Conservation (phyloP, 1,140 invertebrate genomes). For the Pissodes strobi region DNA sequence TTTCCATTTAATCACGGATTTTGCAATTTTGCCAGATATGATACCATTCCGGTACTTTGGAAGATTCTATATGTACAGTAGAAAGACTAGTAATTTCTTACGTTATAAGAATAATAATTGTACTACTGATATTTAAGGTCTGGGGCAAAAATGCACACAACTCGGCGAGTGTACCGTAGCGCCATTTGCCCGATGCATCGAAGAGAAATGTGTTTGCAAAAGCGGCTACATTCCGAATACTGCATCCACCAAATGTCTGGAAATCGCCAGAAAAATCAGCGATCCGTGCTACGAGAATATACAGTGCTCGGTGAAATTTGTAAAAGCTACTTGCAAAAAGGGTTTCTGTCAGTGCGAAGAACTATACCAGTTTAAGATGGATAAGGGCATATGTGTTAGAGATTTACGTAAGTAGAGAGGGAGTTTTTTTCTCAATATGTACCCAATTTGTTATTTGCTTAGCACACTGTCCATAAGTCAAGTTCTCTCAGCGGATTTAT, state of each 20-base stretch:
- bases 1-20: too few species aligned
- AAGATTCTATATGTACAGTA: too few species aligned
- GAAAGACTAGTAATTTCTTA: too few species aligned
- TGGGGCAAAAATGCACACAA: background rate
- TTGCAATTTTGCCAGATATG: too few species aligned
- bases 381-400: constrained; percentile 24
- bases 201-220: background rate
- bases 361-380: constrained; percentile 25
- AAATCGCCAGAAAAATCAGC: background rate
- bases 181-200: background rate
- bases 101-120: too few species aligned
- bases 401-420: constrained; percentile 34
- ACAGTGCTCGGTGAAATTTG: background rate
- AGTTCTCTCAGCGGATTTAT: too few species aligned
- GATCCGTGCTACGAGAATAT: constrained; percentile 14
- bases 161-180: background rate
- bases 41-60: too few species aligned
- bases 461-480: too few species aligned
- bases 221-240: background rate
- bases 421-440: background rate
- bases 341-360: constrained; percentile 30
- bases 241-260: background rate
- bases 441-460: too few species aligned
- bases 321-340: constrained; percentile 5
- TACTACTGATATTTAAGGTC: too few species aligned